Evolutionary conservation across 2,888 invertebrate genomes (phyloP), one percentile per base, ranked within the genome.

Genomic region (Microchrysa polita): DNA sequence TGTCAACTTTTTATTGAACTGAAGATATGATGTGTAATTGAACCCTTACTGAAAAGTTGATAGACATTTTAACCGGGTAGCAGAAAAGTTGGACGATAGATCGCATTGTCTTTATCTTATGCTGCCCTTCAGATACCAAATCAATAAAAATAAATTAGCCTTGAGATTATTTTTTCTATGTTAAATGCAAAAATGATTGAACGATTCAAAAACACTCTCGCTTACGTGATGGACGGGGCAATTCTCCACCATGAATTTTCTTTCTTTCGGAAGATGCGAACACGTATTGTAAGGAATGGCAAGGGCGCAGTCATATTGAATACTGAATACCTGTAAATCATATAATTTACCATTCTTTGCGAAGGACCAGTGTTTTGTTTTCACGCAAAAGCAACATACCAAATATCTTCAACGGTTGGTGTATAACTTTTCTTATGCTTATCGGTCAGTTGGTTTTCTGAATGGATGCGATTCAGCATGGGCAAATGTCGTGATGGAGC

Each of bases 211-310:
- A 55, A 9, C 42, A 42, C 7, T 9, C 42, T 7, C 12, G 77
- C 80, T 79, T 78, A 83, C 83, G 77, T 79, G 48, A 82, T 78
- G 63, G 79, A 77, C 60, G 82, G 82, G 23, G 76, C 78, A 78
- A 81, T 80, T 72, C 78, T 79, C 80, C 79, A 81, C 83, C 82
- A 83, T 2, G 78, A 78, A 59, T 78, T 79, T 53, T 76, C 78
- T 1, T 80, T 78, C 65, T 80, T 82, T 61, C 79, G 79, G 75
- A 80, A 82, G 59, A 83, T 79, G 63, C 78, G 77, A 2, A 83
- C 72, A 27, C 79, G 79, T 10, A 80, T 81, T 34, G 79, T 77
- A 73, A 82, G 78, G 78, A 79, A 82, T 40, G 79, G 81, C 77
- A 80, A 77, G 59, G 81, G 81, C 78, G 76, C 78, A 77, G 78